Conservation (phyloP, 2,797 vertebrate genomes). For the Eulemur coronatus region DNA sequence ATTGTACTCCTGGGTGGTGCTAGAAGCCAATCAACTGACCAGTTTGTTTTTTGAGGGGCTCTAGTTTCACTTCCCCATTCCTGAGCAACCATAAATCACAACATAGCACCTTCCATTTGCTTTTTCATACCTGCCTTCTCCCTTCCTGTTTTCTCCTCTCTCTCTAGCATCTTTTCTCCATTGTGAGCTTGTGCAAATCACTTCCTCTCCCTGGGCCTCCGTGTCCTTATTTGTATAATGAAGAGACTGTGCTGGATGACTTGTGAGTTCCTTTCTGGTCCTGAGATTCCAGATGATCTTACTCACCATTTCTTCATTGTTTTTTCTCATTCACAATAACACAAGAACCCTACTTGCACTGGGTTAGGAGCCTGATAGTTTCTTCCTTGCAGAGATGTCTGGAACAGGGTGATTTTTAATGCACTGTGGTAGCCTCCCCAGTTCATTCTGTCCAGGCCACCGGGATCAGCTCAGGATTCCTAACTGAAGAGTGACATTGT, state of each 20-base stretch:
- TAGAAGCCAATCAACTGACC: neutral
- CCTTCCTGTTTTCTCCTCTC: neutral
- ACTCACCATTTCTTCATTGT: neutral
- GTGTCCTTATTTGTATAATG: neutral
- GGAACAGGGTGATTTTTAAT: neutral
- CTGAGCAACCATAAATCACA: neutral
- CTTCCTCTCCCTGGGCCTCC: neutral
- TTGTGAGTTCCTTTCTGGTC: neutral
- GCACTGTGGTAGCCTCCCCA: neutral
- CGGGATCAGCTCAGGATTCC: neutral
- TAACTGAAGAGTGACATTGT: neutral
- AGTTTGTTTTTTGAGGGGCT: neutral
- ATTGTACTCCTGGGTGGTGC: neutral
- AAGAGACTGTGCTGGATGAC: neutral
- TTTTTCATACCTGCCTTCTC: neutral
- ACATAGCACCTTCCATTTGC: neutral
- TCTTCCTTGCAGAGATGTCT: neutral
- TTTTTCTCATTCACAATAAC: neutral
- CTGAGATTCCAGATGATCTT: neutral
- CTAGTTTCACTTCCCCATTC: neutral
- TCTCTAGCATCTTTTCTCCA: neutral
- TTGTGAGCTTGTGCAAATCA: neutral
- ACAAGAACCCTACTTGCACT: neutral
- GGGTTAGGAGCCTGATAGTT: neutral
- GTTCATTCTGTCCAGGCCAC: neutral